Evolutionary conservation across 2,888 invertebrate genomes (phyloP).

Genomic region (Apamea crenata): DNA sequence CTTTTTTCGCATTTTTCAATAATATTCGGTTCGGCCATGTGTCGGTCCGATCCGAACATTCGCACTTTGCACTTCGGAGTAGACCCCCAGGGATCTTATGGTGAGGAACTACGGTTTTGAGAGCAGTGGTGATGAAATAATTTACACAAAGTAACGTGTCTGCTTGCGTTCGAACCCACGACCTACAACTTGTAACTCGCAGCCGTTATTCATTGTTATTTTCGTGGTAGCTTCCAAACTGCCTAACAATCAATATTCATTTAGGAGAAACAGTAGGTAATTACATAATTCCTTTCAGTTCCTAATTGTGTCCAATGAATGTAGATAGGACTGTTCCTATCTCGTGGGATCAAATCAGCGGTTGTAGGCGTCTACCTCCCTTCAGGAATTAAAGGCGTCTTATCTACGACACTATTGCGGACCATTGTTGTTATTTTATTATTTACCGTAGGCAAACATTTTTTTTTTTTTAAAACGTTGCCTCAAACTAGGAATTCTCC

Average conservation of each 20-base stretch:
- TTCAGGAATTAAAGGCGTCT: slow-evolving; percentile 7
- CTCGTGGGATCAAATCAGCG: slow-evolving; percentile 48
- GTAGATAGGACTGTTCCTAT: slow-evolving; percentile 23
- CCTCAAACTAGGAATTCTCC: too few relatives aligned
- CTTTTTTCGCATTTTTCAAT: too few relatives aligned
- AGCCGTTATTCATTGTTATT: background rate
- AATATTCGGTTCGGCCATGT: too few relatives aligned
- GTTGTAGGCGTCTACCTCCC: slow-evolving; percentile 5
- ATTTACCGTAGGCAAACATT: background rate
- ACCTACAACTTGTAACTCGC: background rate
- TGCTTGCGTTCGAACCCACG: background rate
- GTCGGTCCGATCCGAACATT: too few relatives aligned
- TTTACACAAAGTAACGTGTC: background rate
- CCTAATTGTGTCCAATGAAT: slow-evolving; percentile 33
- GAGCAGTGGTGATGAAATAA: background rate
- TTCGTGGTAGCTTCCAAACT: background rate
- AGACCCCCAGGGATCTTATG: too few relatives aligned
- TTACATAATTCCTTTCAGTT: slow-evolving; percentile 4
- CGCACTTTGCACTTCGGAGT: too few relatives aligned
- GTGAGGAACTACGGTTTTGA: too few relatives aligned
- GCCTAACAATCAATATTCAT: slow-evolving; percentile 5
- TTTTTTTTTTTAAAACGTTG: too few relatives aligned
- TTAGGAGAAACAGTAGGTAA: background rate
- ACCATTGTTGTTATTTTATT: slow-evolving; percentile 4
- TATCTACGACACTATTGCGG: background rate